phyloP scores from a whole-genome alignment of 2,888 invertebrate genomes.

The Epiblema foenella region DNA sequence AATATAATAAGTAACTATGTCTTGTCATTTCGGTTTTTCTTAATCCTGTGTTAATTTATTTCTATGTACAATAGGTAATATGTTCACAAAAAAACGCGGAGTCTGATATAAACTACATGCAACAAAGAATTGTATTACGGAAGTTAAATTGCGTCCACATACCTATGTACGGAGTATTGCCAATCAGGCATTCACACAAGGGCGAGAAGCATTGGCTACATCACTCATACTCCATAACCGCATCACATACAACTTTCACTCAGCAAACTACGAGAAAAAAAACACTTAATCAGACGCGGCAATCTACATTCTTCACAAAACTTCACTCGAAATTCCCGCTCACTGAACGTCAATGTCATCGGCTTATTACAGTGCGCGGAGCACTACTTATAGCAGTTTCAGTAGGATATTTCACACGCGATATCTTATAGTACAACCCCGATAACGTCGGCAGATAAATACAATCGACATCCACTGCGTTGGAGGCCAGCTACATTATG shows the following conservation, averaged over 20 bases:
- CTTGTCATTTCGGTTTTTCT: background rate
- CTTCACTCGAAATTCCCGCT: constrained; percentile 69
- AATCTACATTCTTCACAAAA: constrained; percentile 46
- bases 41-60: no score
- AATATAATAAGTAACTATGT: no score
- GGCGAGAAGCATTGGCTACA: constrained; percentile 64
- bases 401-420: constrained; percentile 52
- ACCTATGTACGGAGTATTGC: constrained; percentile 65
- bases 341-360: constrained; percentile 68
- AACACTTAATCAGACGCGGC: constrained; percentile 41
- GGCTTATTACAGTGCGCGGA: constrained; percentile 48
- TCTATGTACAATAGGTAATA: no score
- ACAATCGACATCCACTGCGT: constrained; percentile 46
- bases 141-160: constrained; percentile 59
- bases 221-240: constrained; percentile 62
- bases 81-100: no score
- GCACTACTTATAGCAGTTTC: constrained; percentile 48
- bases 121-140: constrained; percentile 58
- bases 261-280: constrained; percentile 47
- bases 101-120: constrained; percentile 7
- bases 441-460: constrained; percentile 29
- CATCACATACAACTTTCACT: constrained; percentile 75
- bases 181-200: constrained; percentile 76
- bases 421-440: constrained; percentile 47
- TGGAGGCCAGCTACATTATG: constrained; percentile 51